Evolutionary conservation across 2,888 invertebrate genomes (phyloP).

Genomic region (Troides aeacus): DNA sequence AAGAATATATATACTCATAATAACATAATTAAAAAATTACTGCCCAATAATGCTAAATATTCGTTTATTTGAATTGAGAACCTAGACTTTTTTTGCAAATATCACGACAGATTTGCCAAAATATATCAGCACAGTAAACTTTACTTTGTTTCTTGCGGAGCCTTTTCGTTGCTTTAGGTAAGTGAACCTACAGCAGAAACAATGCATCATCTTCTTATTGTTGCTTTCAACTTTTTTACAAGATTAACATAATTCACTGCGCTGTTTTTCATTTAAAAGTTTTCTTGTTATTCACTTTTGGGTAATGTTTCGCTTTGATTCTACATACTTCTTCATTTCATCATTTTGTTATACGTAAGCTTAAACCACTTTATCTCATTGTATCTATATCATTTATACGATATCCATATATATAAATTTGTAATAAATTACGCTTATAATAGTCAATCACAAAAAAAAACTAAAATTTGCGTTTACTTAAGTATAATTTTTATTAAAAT

Average conservation of each 20-base stretch:
- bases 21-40: conserved; percentile 1
- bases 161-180: conserved; percentile 79
- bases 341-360: conserved; percentile 53
- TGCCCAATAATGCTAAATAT: conserved; percentile 33
- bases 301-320: conserved; percentile 80
- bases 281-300: conserved; percentile 59
- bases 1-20: conserved; percentile 40
- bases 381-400: neutral
- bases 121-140: conserved; percentile 76
- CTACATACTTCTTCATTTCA: conserved; percentile 58
- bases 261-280: conserved; percentile 46
- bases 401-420: neutral
- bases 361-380: conserved; percentile 49
- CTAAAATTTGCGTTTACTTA: neutral
- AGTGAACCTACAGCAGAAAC: conserved; percentile 71
- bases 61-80: conserved; percentile 25
- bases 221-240: conserved; percentile 64
- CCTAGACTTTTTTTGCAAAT: conserved; percentile 55
- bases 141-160: conserved; percentile 80
- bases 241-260: conserved; percentile 47
- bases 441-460: neutral
- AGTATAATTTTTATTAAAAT: neutral
- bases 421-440: conserved; percentile 5
- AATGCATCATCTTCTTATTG: conserved; percentile 56
- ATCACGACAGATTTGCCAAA: conserved; percentile 56